These are phyloP conservation scores for Arremon aurantiirostris DNA, from an alignment of 2,797 vertebrate species.

Conservation along the genomic window DNA sequence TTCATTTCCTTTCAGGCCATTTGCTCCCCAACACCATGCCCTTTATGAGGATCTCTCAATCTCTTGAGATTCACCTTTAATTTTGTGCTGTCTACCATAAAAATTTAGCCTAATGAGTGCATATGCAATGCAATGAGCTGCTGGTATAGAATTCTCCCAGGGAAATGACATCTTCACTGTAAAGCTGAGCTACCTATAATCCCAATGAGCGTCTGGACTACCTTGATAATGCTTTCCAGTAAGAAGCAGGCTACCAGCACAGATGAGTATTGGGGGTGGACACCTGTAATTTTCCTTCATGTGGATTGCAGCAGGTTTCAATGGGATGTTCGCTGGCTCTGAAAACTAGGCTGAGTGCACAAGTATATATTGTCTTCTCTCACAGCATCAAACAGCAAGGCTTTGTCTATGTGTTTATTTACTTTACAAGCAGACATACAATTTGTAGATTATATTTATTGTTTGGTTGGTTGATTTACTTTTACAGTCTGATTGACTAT, in stretches of 20 bases:
- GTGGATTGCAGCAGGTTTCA: not conserved
- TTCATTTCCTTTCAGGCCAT: not conserved
- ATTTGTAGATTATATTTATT: not conserved
- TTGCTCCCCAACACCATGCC: not conserved
- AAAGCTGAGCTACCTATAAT: not conserved
- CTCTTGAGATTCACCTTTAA: not conserved
- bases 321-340: not conserved
- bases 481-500: not conserved
- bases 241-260: not conserved
- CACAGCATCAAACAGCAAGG: not conserved
- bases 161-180: not conserved
- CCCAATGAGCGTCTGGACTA: not conserved
- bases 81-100: not conserved
- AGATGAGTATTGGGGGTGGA: not conserved
- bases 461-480: not conserved
- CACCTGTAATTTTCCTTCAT: not conserved
- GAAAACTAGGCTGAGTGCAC: not conserved
- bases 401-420: not conserved
- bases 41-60: not conserved
- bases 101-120: not conserved
- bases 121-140: rapidly evolving
- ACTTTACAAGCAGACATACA: not conserved
- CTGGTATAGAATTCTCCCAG: not conserved
- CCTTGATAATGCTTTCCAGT: not conserved
- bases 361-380: not conserved